Conservation (phyloP, 2,888 invertebrate genomes). For the Mesorhabditis spiculigera region DNA sequence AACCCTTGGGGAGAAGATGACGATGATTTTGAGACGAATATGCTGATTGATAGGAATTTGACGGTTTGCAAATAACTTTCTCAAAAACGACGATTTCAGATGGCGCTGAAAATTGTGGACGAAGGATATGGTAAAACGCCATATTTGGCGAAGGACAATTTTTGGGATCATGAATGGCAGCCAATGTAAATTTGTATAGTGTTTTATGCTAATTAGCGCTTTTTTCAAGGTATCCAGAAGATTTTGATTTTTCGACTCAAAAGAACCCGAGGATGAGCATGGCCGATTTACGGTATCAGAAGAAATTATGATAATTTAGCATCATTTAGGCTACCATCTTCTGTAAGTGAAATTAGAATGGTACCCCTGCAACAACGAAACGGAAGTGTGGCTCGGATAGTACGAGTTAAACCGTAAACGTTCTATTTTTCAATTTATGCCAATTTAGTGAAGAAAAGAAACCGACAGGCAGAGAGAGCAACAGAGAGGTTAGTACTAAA, state of each 20-base stretch:
- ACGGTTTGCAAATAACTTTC: conserved; percentile 20
- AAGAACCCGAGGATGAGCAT: background rate
- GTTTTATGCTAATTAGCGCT: background rate
- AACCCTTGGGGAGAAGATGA: conserved; percentile 54
- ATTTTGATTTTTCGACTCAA: conserved; percentile 7
- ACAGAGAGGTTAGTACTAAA: background rate
- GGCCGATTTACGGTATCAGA: background rate
- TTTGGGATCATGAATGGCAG: conserved; percentile 45
- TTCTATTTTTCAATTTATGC: background rate
- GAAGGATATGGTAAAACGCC: conserved; percentile 42
- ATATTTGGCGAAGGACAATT: conserved; percentile 32
- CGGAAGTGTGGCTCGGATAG: background rate
- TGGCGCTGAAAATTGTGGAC: conserved; percentile 45
- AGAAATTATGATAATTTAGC: background rate
- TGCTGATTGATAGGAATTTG: conserved; percentile 43
- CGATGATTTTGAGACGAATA: conserved; percentile 48
- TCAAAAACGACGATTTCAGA: conserved; percentile 17
- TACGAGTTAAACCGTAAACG: background rate
- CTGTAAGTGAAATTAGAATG: background rate
- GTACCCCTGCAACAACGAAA: background rate
- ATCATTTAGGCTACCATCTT: background rate
- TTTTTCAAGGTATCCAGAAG: background rate
- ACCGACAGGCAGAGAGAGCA: background rate
- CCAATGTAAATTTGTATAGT: conserved; percentile 21
- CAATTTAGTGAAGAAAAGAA: background rate